These are phyloP conservation scores for Phlogophora meticulosa DNA, from an alignment of 2,888 invertebrate genomes.

Conservation along the genomic window DNA sequence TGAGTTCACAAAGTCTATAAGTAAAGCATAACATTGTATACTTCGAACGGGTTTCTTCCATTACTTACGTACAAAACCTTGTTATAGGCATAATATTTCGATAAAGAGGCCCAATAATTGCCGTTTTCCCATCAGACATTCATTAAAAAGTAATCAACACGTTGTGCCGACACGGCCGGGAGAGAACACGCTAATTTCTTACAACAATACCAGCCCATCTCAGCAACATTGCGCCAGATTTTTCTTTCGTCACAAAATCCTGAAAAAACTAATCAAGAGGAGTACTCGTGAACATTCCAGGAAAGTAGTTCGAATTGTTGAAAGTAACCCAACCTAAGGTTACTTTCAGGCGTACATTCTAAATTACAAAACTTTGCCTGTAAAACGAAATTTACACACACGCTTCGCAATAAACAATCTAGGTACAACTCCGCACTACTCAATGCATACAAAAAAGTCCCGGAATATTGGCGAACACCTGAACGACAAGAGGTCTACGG, in stretches of 20 bases:
- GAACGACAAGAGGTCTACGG: slow-evolving; percentile 60
- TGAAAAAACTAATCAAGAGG: slow-evolving; percentile 8
- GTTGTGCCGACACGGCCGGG: slow-evolving; percentile 46
- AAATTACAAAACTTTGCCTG: slow-evolving; percentile 50
- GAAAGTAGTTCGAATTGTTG: slow-evolving; percentile 10
- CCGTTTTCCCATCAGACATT: slow-evolving; percentile 75
- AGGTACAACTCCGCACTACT: slow-evolving; percentile 44
- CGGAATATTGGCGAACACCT: slow-evolving; percentile 70
- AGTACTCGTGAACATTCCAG: slow-evolving; percentile 8
- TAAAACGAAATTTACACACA: slow-evolving; percentile 65
- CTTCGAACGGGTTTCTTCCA: slow-evolving; percentile 9
- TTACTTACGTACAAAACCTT: slow-evolving; percentile 44
- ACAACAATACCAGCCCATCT: slow-evolving; percentile 53
- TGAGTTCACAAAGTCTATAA: too few species aligned
- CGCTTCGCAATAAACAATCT: slow-evolving; percentile 68
- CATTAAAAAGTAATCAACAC: slow-evolving; percentile 80
- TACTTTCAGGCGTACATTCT: slow-evolving; percentile 20
- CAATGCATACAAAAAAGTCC: slow-evolving; percentile 73
- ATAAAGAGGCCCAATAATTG: slow-evolving; percentile 64
- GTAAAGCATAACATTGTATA: slow-evolving; percentile 4
- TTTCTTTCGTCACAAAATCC: background rate
- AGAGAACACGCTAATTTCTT: slow-evolving; percentile 61
- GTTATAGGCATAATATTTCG: slow-evolving; percentile 49
- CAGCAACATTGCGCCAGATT: slow-evolving; percentile 19
- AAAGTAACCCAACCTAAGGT: slow-evolving; percentile 13